These are phyloP conservation scores for Campylorhamphus procurvoides DNA, from an alignment of 2,113 vertebrate species.

Conservation along the genomic window DNA sequence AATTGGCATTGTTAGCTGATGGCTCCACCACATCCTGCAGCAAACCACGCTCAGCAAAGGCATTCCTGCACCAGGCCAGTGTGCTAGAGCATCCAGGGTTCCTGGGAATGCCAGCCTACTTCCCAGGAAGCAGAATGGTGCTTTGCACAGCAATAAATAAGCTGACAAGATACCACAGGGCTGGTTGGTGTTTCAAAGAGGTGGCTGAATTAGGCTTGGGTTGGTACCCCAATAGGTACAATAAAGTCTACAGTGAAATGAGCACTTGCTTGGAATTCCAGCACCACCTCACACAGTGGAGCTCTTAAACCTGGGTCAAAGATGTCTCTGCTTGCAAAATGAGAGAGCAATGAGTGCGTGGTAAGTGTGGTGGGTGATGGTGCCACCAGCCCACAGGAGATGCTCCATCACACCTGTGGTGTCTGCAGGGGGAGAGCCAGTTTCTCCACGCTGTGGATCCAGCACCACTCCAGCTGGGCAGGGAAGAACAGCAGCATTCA, in stretches of 20 bases:
- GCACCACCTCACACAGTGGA: neutral
- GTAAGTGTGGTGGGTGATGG: rapidly evolving
- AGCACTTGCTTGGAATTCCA: neutral
- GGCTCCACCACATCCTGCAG: neutral
- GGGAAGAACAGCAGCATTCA: neutral
- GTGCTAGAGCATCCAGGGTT: neutral
- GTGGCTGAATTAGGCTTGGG: rapidly evolving
- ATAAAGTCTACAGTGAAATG: neutral
- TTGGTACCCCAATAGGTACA: neutral
- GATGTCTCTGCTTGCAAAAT: neutral
- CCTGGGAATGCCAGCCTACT: slow-evolving; percentile 1
- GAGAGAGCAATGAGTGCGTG: neutral
- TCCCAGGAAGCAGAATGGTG: slow-evolving; percentile 24
- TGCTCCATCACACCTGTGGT: rapidly evolving
- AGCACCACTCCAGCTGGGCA: neutral
- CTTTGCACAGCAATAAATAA: slow-evolving; percentile 7
- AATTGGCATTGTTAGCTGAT: neutral
- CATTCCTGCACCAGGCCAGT: neutral
- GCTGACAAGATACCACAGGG: neutral
- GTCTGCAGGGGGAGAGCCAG: neutral
- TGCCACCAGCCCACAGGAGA: neutral
- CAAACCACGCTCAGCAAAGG: neutral
- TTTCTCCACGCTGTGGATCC: neutral
- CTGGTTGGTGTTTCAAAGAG: neutral
- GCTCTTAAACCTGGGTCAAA: neutral